Percentiles rank a stretch among this genome's conserved stretches.
phyloP scores from a whole-genome alignment of 1,140 invertebrate genomes.

The Neomicropteryx cornuta region DNA sequence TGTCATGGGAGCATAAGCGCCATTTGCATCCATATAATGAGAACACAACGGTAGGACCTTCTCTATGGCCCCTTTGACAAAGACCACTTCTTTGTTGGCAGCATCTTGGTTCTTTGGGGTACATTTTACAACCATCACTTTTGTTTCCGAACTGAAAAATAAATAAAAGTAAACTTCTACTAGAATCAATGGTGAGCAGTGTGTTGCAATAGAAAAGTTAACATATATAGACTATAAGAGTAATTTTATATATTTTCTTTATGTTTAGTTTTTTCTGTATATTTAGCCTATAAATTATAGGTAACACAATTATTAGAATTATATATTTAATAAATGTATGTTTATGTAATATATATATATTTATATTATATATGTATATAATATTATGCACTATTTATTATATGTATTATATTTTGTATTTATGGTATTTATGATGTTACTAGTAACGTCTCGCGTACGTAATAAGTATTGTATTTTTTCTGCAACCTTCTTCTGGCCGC shows the following conservation, averaged over 20 bases:
- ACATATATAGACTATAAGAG: background rate
- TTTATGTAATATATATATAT: background rate
- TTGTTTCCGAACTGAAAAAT: constrained; percentile 74
- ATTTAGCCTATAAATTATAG: background rate
- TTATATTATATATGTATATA: background rate
- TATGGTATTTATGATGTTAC: too few relatives aligned
- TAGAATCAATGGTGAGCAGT: too few relatives aligned
- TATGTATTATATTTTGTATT: too few relatives aligned
- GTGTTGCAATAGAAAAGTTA: too few relatives aligned
- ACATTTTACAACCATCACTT: constrained; percentile 98
- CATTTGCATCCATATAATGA: constrained; percentile 66
- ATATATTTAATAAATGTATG: background rate
- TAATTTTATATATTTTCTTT: background rate
- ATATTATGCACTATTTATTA: too few relatives aligned
- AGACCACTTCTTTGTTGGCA: constrained; percentile 67
- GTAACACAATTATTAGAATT: background rate
- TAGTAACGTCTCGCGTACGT: too few relatives aligned
- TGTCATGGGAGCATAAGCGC: constrained; percentile 56
- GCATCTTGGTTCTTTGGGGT: constrained; percentile 60
- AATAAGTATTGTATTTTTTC: too few relatives aligned
- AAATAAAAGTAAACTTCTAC: background rate
- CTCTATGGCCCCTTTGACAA: constrained; percentile 94
- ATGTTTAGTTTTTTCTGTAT: background rate
- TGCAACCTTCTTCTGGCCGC: too few relatives aligned
- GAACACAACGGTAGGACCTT: constrained; percentile 80